A percentile compares a stretch with the other conserved stretches of the same genome.
Evolutionary conservation across 2,888 invertebrate genomes (phyloP).

Genomic region (Acrobasis suavella): DNA sequence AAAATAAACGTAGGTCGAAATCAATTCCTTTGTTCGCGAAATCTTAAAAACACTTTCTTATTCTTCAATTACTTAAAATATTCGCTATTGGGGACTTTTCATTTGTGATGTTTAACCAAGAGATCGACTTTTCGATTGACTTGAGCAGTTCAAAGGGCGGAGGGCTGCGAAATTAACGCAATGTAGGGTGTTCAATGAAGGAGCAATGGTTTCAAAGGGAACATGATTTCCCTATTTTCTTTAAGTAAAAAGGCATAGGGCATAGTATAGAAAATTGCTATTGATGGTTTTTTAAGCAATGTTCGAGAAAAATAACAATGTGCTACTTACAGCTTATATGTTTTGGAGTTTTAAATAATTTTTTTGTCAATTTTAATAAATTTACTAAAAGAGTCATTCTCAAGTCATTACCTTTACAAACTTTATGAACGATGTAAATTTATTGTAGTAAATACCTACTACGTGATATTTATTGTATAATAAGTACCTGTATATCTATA

Average conservation of each 20-base stretch:
- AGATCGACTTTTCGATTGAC: conserved; percentile 80
- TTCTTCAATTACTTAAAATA: conserved; percentile 78
- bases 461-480: no score
- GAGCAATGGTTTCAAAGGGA: conserved; percentile 69
- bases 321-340: neutral
- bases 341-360: neutral
- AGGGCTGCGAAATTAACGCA: conserved; percentile 72
- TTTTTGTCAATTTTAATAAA: neutral
- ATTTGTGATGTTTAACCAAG: conserved; percentile 80
- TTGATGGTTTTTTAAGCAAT: conserved; percentile 23
- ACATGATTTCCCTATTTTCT: conserved; percentile 73
- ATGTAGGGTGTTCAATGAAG: conserved; percentile 73
- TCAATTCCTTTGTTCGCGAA: conserved; percentile 57
- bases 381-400: no score
- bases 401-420: no score
- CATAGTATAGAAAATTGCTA: conserved; percentile 40
- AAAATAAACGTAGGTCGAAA: conserved; percentile 38
- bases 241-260: conserved; percentile 56
- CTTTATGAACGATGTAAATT: no score
- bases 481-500: no score
- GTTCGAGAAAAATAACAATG: neutral
- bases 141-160: conserved; percentile 77
- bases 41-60: conserved; percentile 75
- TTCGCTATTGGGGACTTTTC: conserved; percentile 74
- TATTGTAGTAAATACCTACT: no score